These are phyloP conservation scores for Aphaenogaster ashmeadi DNA, from an alignment of 1,140 invertebrate species.

Conservation along the genomic window DNA sequence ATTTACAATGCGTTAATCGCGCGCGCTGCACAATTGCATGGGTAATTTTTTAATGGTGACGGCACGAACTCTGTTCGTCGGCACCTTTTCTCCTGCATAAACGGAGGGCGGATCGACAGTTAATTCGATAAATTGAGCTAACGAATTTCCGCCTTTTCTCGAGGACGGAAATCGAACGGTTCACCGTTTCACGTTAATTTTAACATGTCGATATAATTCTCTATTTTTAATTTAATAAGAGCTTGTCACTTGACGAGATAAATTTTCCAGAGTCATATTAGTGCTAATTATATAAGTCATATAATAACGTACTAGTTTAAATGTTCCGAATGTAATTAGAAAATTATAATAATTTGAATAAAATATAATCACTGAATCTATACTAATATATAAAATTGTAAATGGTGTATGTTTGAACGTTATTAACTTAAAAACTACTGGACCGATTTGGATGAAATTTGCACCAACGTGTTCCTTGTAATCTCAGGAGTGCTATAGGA, in stretches of 20 bases:
- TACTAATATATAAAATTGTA: too few relatives aligned
- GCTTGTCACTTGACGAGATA: neutral
- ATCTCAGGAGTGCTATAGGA: too few relatives aligned
- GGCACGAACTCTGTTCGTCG: neutral
- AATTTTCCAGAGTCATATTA: neutral
- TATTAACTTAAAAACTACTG: too few relatives aligned
- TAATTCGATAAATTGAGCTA: conserved; percentile 2
- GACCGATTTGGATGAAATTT: too few relatives aligned
- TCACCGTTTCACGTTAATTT: neutral
- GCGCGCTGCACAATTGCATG: conserved; percentile 24
- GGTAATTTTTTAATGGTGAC: conserved; percentile 18
- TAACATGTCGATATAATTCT: neutral
- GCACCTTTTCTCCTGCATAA: neutral
- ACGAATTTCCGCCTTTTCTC: neutral
- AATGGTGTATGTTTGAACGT: too few relatives aligned
- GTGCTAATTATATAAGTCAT: neutral
- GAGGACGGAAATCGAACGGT: neutral
- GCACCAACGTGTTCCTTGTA: too few relatives aligned
- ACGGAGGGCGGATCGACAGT: neutral
- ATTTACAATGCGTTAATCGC: conserved; percentile 30
- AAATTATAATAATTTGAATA: neutral
- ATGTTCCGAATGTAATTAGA: neutral
- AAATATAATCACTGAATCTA: neutral
- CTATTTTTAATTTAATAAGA: neutral
- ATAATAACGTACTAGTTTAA: neutral